Evolutionary conservation across 1,140 invertebrate species (phyloP), one percentile per base, ranked within the genome.

Genomic region (Drosophila lowei): DNA sequence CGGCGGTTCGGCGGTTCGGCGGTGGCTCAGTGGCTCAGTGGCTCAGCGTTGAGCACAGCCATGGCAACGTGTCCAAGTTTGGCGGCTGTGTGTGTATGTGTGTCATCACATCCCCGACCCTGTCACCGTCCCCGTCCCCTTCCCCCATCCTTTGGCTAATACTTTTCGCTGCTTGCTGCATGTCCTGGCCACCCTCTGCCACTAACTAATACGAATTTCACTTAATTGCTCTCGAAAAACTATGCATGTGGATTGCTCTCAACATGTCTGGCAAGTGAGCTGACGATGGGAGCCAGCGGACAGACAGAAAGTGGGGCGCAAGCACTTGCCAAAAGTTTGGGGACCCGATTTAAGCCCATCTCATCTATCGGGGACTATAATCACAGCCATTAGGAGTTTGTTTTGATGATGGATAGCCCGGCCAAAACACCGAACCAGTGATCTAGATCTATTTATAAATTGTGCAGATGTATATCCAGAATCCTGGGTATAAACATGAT

Each of bases 181-280:
- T 79, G 52, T 68, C 57, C 71, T 48, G 30, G 43, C 23, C 15
- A 47, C 38, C 49, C 38, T 42, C 46, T 15, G 41, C 34, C 59
- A 62, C 85, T 65, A 83, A 86, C 74, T 86, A 83, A 88, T 76
- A 88, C 78, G 78, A 86, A 66, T 86, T 88, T 83, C 74, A 83
- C 83, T 86, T 86, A 86, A 86, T 86, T 86, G 83, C 78, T 76
- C 84, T 88, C 70, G 75, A 88, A 78, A 77, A 83, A 78, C 83
- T 83, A 79, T 88, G 83, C 79, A 86, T 83, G 71, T 79, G 84
- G 77, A 88, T 88, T 83, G 75, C 83, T 72, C 74, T 77, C 81
- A 80, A 77, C 80, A 77, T 71, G 70, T 74, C 81, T 85, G 72
- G 44, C 70, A 77, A 77, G 38, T 70, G 67, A 57, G 79, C 61